A percentile compares a stretch with the other conserved stretches of the same genome.
These are phyloP conservation scores for Fistularia tabacaria DNA, from an alignment of 2,797 vertebrate genomes.

Conservation along the genomic window DNA sequence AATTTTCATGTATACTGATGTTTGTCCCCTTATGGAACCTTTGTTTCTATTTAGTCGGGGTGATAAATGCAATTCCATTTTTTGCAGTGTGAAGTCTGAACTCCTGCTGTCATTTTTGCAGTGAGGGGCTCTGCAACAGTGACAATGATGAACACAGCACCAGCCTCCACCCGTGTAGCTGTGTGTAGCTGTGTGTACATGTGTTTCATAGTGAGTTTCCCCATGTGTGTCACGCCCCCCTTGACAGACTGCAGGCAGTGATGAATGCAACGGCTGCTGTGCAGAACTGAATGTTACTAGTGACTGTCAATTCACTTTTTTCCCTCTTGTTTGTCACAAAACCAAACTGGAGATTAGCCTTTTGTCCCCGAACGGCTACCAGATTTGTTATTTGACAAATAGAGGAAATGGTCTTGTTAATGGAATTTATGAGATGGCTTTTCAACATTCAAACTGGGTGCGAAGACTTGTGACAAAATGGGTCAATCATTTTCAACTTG, in stretches of 20 bases:
- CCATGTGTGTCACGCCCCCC: constrained; percentile 46
- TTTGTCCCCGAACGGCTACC: too few species aligned
- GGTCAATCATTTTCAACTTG: too few species aligned
- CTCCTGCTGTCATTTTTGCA: constrained; percentile 57
- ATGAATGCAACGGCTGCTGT: constrained; percentile 55
- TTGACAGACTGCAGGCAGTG: constrained; percentile 50
- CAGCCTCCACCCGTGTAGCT: constrained; percentile 46
- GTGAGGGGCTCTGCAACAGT: constrained; percentile 41
- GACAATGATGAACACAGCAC: constrained; percentile 64
- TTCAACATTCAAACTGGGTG: too few species aligned
- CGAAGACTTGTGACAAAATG: too few species aligned
- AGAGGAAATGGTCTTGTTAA: too few species aligned
- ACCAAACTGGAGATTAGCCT: neutral
- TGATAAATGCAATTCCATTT: constrained; percentile 21
- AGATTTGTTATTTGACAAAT: too few species aligned
- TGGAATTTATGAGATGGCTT: too few species aligned
- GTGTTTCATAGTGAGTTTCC: constrained; percentile 32
- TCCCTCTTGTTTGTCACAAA: constrained; percentile 22
- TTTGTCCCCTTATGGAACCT: constrained; percentile 37
- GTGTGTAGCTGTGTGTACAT: constrained; percentile 25
- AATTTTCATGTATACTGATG: constrained; percentile 11
- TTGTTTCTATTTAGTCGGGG: constrained; percentile 30
- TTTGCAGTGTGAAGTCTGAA: constrained; percentile 32
- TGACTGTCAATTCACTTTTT: constrained; percentile 8
- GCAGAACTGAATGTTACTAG: constrained; percentile 37